Percentiles rank a stretch among this genome's conserved stretches.
Evolutionary conservation across 2,888 invertebrate genomes (phyloP).

Genomic region (Cremastinae sp.): DNA sequence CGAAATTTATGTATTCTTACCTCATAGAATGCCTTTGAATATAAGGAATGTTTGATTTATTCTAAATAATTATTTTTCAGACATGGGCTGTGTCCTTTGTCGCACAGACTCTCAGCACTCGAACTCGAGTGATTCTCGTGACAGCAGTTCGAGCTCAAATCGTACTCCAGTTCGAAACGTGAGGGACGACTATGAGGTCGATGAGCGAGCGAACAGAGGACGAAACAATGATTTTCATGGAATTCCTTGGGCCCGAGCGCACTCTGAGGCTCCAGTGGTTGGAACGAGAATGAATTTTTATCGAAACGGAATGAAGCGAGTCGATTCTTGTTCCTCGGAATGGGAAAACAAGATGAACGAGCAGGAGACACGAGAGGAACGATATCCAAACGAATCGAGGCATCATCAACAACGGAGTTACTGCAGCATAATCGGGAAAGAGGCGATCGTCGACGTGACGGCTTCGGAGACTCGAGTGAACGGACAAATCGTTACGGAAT

Average conservation of each 20-base stretch:
- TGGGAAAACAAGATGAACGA: conserved; percentile 47
- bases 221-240: conserved; percentile 51
- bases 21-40: too few relatives aligned
- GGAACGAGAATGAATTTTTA: conserved; percentile 44
- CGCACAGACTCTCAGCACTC: conserved; percentile 65
- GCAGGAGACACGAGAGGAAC: conserved; percentile 42
- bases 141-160: conserved; percentile 60
- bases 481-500: conserved; percentile 70
- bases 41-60: too few relatives aligned
- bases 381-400: conserved; percentile 41
- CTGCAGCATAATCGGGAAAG: conserved; percentile 64
- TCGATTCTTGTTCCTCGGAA: conserved; percentile 52
- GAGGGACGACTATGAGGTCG: conserved; percentile 52
- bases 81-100: conserved; percentile 67
- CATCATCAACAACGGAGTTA: conserved; percentile 65
- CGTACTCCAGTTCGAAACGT: conserved; percentile 38
- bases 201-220: conserved; percentile 36
- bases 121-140: conserved; percentile 63
- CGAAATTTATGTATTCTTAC: too few relatives aligned
- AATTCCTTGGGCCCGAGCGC: conserved; percentile 59
- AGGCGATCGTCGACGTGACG: conserved; percentile 51
- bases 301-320: conserved; percentile 38
- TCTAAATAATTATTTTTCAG: too few relatives aligned
- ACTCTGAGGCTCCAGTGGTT: conserved; percentile 33
- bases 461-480: conserved; percentile 67